phyloP scores from a whole-genome alignment of 2,797 vertebrate genomes.

The Helicolenus hilgendorfi region DNA sequence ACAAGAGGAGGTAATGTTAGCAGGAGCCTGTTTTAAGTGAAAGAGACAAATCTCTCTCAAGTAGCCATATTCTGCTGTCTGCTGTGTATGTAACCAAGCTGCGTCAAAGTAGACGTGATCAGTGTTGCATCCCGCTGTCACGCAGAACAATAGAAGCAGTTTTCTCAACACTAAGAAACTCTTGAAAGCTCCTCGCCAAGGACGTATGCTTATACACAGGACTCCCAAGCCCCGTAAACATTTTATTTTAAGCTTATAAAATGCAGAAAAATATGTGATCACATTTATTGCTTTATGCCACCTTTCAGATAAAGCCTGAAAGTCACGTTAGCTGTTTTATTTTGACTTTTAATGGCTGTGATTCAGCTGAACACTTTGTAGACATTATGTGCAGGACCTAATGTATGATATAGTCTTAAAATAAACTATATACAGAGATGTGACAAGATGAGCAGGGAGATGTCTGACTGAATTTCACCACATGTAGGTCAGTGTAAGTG shows the following conservation, averaged over 20 bases:
- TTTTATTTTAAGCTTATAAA: conserved; percentile 12
- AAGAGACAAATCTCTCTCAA: neutral
- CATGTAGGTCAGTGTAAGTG: neutral
- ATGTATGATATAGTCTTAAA: neutral
- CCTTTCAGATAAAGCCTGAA: neutral
- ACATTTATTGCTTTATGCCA: neutral
- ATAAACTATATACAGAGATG: neutral
- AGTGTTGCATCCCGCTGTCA: neutral
- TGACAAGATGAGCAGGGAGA: neutral
- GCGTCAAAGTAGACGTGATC: neutral
- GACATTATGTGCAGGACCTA: no score
- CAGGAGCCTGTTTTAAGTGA: neutral
- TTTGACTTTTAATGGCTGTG: neutral
- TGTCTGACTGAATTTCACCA: neutral
- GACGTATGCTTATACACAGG: neutral
- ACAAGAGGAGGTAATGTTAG: neutral
- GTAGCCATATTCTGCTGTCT: neutral
- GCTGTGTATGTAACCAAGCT: neutral
- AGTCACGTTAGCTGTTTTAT: neutral
- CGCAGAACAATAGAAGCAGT: neutral
- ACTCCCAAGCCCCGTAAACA: conserved; percentile 1
- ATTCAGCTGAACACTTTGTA: neutral
- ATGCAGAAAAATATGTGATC: neutral
- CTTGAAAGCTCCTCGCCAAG: conserved; percentile 3
- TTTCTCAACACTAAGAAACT: neutral